These are phyloP conservation scores for Operophtera brumata DNA, from an alignment of 2,888 invertebrate species.

Conservation along the genomic window DNA sequence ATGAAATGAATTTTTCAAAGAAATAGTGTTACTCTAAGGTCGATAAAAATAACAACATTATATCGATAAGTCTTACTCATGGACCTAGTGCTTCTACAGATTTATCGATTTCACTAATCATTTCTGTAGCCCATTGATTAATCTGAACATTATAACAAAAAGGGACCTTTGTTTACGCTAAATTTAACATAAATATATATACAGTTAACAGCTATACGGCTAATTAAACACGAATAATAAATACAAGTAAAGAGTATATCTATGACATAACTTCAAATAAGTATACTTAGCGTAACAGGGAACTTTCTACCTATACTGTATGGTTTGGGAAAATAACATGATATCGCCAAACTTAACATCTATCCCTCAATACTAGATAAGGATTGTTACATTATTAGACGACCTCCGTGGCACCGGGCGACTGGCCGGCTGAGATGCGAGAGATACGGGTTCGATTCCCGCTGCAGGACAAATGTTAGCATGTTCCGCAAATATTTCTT, in stretches of 20 bases:
- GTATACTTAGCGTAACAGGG: conserved; percentile 45
- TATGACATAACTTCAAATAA: conserved; percentile 35
- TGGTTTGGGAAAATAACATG: conserved; percentile 22
- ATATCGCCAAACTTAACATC: conserved; percentile 22
- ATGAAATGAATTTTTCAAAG: conserved; percentile 1
- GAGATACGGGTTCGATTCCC: too few relatives aligned
- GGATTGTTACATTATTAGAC: conserved; percentile 37
- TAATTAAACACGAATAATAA: conserved; percentile 34
- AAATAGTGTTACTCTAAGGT: conserved; percentile 11
- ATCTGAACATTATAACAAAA: conserved; percentile 22
- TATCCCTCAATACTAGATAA: conserved; percentile 33
- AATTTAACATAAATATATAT: conserved; percentile 43
- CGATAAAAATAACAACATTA: conserved; percentile 4
- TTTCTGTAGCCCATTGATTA: conserved; percentile 25
- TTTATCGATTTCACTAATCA: conserved; percentile 8
- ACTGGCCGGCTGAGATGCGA: too few relatives aligned
- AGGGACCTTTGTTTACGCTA: conserved; percentile 33
- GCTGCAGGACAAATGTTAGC: too few relatives aligned
- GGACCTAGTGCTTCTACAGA: too few relatives aligned
- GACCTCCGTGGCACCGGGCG: too few relatives aligned
- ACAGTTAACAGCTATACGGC: conserved; percentile 38
- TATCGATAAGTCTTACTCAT: conserved; percentile 8
- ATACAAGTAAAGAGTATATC: conserved; percentile 42
- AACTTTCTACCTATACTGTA: conserved; percentile 33
- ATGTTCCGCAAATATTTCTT: too few relatives aligned